These are phyloP conservation scores for Gymnocypris eckloni DNA, from an alignment of 2,797 vertebrate species.

Conservation along the genomic window DNA sequence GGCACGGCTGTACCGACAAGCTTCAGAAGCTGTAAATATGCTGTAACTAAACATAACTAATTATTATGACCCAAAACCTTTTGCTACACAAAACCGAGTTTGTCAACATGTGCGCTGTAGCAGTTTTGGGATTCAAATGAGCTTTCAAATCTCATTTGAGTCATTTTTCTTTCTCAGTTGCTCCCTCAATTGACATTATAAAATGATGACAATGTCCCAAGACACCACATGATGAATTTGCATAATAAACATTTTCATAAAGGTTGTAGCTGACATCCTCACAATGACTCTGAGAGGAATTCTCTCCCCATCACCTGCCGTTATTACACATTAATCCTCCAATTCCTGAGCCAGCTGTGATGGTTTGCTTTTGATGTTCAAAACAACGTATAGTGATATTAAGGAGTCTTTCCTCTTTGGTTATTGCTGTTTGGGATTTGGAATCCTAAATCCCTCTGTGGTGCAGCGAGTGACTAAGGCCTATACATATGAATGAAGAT, in stretches of 20 bases:
- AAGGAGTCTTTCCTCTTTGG: conserved; percentile 69
- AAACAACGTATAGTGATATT: conserved; percentile 67
- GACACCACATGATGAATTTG: conserved; percentile 2
- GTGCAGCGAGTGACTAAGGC: conserved; percentile 72
- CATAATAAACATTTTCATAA: conserved; percentile 32
- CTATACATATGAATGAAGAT: conserved; percentile 81
- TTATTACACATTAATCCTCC: conserved; percentile 53
- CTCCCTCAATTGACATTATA: background rate
- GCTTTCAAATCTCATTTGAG: conserved; percentile 5
- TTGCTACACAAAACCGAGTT: background rate
- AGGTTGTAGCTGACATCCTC: conserved; percentile 32
- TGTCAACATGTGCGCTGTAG: background rate
- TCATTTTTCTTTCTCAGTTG: background rate
- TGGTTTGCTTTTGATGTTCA: conserved; percentile 62
- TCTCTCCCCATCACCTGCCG: conserved; percentile 28
- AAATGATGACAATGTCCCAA: conserved; percentile 13
- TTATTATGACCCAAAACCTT: background rate
- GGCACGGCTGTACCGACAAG: background rate
- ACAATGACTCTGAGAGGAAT: conserved; percentile 22
- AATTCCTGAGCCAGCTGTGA: conserved; percentile 30
- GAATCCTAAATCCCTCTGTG: conserved; percentile 73
- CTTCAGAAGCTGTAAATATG: conserved; percentile 6
- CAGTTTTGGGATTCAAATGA: background rate
- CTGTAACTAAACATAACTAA: background rate
- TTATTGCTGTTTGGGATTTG: conserved; percentile 76